Percentiles rank a stretch among this genome's conserved stretches.
phyloP scores from a whole-genome alignment of 1,140 invertebrate genomes.

The Orius insidiosus region DNA sequence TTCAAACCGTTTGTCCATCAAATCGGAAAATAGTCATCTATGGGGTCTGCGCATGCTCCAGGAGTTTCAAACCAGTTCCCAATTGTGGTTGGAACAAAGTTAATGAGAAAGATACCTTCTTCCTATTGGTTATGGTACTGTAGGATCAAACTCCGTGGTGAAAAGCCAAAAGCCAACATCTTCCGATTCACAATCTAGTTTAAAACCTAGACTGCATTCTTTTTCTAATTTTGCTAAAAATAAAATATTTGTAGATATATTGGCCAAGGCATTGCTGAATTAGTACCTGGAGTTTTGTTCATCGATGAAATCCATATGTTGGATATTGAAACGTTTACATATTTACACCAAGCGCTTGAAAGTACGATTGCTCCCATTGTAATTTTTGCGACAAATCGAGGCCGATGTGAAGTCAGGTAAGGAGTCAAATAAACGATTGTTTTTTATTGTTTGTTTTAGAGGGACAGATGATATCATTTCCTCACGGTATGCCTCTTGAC shows the following conservation, averaged over 20 bases:
- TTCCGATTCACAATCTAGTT: no score
- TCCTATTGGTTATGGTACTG: no score
- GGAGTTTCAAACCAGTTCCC: no score
- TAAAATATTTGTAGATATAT: constrained; percentile 45
- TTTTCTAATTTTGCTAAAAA: no score
- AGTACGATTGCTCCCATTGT: constrained; percentile 96
- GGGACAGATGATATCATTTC: constrained; percentile 86
- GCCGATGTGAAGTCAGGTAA: constrained; percentile 74
- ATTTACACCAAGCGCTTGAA: constrained; percentile 91
- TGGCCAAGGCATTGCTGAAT: constrained; percentile 95
- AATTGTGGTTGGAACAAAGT: no score
- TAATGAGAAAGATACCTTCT: no score
- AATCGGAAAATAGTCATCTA: no score
- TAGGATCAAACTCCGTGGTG: no score
- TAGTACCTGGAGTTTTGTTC: constrained; percentile 98
- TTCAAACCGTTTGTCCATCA: no score
- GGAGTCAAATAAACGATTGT: background rate
- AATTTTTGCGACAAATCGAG: constrained; percentile 98
- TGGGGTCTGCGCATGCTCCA: no score
- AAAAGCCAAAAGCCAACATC: no score
- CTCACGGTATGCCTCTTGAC: constrained; percentile 92
- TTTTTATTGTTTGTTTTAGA: constrained; percentile 29
- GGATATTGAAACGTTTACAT: constrained; percentile 98
- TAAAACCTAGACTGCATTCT: no score
- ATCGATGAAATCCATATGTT: constrained; percentile 99